Conservation (phyloP, 2,888 invertebrate genomes). For the Ametastegia equiseti region DNA sequence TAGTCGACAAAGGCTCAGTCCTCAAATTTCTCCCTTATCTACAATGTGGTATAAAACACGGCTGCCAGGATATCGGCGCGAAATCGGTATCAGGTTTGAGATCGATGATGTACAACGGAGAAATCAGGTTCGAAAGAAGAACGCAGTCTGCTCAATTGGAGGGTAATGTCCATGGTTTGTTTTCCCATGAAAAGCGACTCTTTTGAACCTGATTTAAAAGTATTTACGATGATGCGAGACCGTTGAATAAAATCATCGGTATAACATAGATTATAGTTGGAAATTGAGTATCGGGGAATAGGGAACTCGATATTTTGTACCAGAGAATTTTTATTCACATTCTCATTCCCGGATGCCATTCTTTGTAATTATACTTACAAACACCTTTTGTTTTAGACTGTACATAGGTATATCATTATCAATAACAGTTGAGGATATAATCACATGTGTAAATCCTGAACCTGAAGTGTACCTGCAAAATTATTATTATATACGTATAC, state of each 20-base stretch:
- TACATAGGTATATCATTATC: constrained; percentile 2
- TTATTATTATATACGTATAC: constrained; percentile 16
- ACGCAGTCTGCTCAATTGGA: constrained; percentile 97
- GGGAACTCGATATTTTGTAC: constrained; percentile 10
- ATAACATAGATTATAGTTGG: background rate
- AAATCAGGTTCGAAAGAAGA: constrained; percentile 95
- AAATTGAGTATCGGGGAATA: background rate
- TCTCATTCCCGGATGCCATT: background rate
- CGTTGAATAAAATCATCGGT: background rate
- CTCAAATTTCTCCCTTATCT: constrained; percentile 97
- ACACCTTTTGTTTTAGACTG: constrained; percentile 12
- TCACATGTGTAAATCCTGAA: background rate
- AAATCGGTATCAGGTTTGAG: constrained; percentile 80
- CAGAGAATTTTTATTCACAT: constrained; percentile 19
- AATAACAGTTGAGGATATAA: background rate
- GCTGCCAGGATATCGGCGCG: constrained; percentile 97
- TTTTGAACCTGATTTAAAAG: constrained; percentile 79
- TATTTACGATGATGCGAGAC: background rate
- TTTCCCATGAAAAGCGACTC: constrained; percentile 95
- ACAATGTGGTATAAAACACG: constrained; percentile 96
- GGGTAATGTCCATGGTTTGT: constrained; percentile 98
- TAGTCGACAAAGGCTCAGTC: constrained; percentile 98
- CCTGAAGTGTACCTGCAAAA: constrained; percentile 30
- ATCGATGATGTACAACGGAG: constrained; percentile 91
- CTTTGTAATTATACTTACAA: background rate